Evolutionary conservation across 2,797 vertebrate genomes (phyloP).

Genomic region (Microcaecilia unicolor): DNA sequence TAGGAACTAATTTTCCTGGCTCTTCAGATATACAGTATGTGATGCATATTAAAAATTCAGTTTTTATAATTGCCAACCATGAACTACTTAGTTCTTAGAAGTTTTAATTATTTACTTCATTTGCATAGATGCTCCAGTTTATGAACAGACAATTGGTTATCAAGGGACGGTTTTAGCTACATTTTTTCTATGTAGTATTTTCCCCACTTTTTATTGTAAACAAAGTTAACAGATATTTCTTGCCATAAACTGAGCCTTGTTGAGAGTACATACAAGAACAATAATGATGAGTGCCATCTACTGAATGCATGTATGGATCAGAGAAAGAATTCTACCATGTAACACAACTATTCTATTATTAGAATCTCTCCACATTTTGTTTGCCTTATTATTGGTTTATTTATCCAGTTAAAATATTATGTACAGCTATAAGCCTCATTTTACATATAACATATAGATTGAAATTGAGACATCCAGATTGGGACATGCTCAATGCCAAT

Average conservation of each 20-base stretch:
- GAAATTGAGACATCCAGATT: too few relatives aligned
- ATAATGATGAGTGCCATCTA: too few relatives aligned
- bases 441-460: too few relatives aligned
- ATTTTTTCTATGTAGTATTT: conserved; percentile 49
- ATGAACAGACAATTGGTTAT: conserved; percentile 55
- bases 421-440: too few relatives aligned
- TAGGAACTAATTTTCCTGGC: conserved; percentile 62
- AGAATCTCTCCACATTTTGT: too few relatives aligned
- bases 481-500: too few relatives aligned
- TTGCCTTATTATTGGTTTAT: too few relatives aligned
- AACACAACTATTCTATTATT: too few relatives aligned
- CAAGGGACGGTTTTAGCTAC: conserved; percentile 54
- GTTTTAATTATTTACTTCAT: conserved; percentile 73
- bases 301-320: too few relatives aligned
- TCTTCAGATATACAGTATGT: conserved; percentile 61
- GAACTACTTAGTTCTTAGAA: conserved; percentile 62
- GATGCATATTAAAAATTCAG: conserved; percentile 66
- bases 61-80: conserved; percentile 67
- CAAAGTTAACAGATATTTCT: conserved; percentile 19
- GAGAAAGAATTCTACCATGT: too few relatives aligned
- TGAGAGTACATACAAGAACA: conserved; percentile 8
- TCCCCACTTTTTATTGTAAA: conserved; percentile 32
- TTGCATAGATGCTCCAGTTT: conserved; percentile 65
- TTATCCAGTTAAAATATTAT: too few relatives aligned
- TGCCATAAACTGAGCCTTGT: conserved; percentile 2